phyloP scores from a whole-genome alignment of 2,113 vertebrate species.

The Polypterus bichir region DNA sequence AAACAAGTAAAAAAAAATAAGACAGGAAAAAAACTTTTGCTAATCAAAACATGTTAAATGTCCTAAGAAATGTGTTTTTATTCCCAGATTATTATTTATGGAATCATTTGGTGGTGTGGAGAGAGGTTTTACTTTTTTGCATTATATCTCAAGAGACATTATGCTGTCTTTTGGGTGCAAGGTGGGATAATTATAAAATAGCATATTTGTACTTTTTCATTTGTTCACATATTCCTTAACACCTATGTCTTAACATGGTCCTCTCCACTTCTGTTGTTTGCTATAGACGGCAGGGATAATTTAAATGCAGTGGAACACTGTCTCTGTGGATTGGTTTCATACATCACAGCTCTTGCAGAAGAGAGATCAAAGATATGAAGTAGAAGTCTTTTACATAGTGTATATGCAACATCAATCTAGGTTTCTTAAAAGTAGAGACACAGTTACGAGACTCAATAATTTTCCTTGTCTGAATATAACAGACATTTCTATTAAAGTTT shows the following conservation, averaged over 20 bases:
- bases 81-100: too few relatives aligned
- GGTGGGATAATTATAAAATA: neutral
- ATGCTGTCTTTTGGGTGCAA: neutral
- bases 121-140: neutral
- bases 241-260: too few relatives aligned
- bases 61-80: too few relatives aligned
- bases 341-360: constrained; percentile 39
- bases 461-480: neutral
- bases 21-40: too few relatives aligned
- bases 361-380: constrained; percentile 47
- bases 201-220: neutral
- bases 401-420: constrained; percentile 32
- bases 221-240: neutral
- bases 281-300: constrained; percentile 36
- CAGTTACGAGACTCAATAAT: constrained; percentile 1
- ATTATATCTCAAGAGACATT: neutral
- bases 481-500: constrained; percentile 1
- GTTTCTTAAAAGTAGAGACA: constrained; percentile 15
- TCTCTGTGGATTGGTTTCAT: constrained; percentile 47
- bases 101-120: too few relatives aligned
- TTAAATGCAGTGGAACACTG: constrained; percentile 40
- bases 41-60: too few relatives aligned
- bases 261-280: constrained; percentile 9
- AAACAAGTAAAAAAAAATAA: too few relatives aligned
- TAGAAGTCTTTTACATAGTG: constrained; percentile 34